These are phyloP conservation scores for Dipodomys stephensi DNA, from an alignment of 2,113 vertebrate species.

Conservation along the genomic window DNA sequence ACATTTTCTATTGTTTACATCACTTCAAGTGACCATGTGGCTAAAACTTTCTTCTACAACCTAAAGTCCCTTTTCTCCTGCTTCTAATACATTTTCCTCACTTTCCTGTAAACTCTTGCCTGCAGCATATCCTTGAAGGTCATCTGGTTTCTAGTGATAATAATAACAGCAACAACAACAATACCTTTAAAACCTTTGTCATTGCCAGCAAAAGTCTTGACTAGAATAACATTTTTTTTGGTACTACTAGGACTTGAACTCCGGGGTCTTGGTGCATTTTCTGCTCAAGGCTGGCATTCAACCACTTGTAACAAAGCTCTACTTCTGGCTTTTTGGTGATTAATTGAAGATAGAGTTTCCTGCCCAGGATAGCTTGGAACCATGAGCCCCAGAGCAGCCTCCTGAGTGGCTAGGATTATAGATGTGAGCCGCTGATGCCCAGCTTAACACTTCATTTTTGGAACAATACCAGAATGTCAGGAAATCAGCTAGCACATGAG, in stretches of 20 bases:
- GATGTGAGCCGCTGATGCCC: too few species aligned
- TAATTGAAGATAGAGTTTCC: too few species aligned
- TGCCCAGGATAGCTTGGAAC: too few species aligned
- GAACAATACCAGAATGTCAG: neutral
- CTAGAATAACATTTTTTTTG: neutral
- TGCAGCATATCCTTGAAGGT: neutral
- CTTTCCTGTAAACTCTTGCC: neutral
- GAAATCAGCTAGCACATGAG: neutral
- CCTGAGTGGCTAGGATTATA: too few species aligned
- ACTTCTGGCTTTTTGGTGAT: too few species aligned
- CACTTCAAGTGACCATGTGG: neutral
- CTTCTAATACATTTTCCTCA: neutral
- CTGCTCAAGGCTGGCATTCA: too few species aligned
- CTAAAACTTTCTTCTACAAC: conserved; percentile 3
- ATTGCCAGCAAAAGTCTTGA: neutral
- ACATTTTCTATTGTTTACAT: neutral
- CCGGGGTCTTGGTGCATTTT: too few species aligned
- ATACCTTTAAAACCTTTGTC: conserved; percentile 1
- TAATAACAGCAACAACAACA: neutral
- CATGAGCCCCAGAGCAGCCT: too few species aligned
- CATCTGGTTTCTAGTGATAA: neutral
- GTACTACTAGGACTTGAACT: too few species aligned
- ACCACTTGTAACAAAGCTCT: too few species aligned
- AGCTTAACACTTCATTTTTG: neutral
- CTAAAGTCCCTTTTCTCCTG: neutral